Evolutionary conservation across 2,888 invertebrate genomes (phyloP).

Genomic region (Taphrorychus bicolor): DNA sequence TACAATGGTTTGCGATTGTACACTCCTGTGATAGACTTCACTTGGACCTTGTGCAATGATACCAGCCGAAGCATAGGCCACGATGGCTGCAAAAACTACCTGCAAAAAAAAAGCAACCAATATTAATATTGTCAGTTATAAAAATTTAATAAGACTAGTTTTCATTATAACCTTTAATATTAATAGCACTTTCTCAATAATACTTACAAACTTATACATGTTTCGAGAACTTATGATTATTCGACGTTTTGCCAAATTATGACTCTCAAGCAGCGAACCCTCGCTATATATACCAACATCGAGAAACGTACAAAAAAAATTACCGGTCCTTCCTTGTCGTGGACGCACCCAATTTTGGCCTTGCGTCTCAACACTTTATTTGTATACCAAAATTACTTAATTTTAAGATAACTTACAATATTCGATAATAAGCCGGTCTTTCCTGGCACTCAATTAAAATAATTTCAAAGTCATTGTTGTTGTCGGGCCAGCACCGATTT

Average conservation of each 20-base stretch:
- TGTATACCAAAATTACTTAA: slow-evolving; percentile 5
- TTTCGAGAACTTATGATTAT: slow-evolving; percentile 19
- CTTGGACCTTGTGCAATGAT: slow-evolving; percentile 32
- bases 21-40: slow-evolving; percentile 30
- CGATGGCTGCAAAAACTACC: slow-evolving; percentile 62
- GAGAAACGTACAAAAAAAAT: slow-evolving; percentile 19
- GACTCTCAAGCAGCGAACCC: neutral
- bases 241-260: slow-evolving; percentile 27
- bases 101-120: slow-evolving; percentile 48
- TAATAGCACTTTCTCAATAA: too few relatives aligned
- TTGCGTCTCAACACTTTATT: slow-evolving; percentile 8
- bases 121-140: neutral
- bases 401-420: slow-evolving; percentile 3
- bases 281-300: slow-evolving; percentile 18
- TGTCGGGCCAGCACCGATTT: neutral
- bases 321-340: slow-evolving; percentile 23
- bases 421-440: neutral
- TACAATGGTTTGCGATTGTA: slow-evolving; percentile 39
- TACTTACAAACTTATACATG: slow-evolving; percentile 39
- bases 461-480: slow-evolving; percentile 18
- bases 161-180: too few relatives aligned
- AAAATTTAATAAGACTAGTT: slow-evolving; percentile 1
- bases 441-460: slow-evolving; percentile 2
- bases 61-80: slow-evolving; percentile 60
- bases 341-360: slow-evolving; percentile 25